These are phyloP conservation scores for Neodiprion pinetum DNA, from an alignment of 1,140 invertebrate genomes.

Conservation along the genomic window DNA sequence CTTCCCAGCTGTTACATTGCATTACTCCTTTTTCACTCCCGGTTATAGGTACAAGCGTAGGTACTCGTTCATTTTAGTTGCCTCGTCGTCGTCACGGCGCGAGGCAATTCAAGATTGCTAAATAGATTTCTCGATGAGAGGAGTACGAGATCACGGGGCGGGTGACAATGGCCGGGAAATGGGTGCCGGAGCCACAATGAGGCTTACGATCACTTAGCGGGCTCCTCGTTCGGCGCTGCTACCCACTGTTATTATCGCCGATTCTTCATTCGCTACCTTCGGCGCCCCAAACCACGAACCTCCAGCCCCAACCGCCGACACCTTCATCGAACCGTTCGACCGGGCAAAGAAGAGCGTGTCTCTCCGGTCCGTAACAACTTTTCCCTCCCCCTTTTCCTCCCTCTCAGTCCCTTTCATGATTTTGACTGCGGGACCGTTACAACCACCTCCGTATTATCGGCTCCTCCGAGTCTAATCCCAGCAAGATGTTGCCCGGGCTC, in stretches of 20 bases:
- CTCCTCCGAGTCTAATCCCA: conserved; percentile 34
- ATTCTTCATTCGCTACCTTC: conserved; percentile 38
- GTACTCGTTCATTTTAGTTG: not conserved
- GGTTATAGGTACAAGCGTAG: too few relatives aligned
- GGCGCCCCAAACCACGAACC: not conserved
- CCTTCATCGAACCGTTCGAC: too few relatives aligned
- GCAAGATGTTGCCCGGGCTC: conserved; percentile 44
- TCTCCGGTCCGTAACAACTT: not conserved
- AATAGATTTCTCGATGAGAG: not conserved
- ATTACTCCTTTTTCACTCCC: too few relatives aligned
- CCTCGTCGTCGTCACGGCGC: not conserved
- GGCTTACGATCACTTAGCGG: conserved; percentile 32
- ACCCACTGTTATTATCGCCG: conserved; percentile 30
- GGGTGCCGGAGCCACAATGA: conserved; percentile 24
- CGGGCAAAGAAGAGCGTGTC: not conserved
- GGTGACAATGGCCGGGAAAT: conserved; percentile 11
- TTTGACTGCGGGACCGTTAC: conserved; percentile 38
- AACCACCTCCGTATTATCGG: conserved; percentile 20
- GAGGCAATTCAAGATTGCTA: not conserved
- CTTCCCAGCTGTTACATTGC: too few relatives aligned
- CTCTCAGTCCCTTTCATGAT: conserved; percentile 31
- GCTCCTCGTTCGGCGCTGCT: conserved; percentile 15
- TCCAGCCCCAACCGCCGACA: too few relatives aligned
- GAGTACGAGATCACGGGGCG: not conserved
- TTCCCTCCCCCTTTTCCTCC: not conserved